These are phyloP conservation scores for Drosophila quinaria DNA, from an alignment of 2,888 invertebrate genomes.

Conservation along the genomic window DNA sequence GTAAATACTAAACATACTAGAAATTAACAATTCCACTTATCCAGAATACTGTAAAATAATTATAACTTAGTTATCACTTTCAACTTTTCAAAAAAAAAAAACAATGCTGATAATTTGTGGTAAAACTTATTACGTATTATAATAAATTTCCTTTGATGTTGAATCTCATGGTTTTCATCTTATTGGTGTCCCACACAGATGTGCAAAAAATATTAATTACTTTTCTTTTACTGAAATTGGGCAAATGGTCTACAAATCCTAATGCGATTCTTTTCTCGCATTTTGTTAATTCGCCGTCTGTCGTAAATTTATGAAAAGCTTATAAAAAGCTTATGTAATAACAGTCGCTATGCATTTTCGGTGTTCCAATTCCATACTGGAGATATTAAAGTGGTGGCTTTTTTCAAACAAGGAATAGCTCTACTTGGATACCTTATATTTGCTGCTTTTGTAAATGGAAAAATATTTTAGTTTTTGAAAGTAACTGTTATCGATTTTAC, in stretches of 20 bases:
- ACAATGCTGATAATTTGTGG: slow-evolving; percentile 37
- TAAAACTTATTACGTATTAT: slow-evolving; percentile 37
- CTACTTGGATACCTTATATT: too few relatives aligned
- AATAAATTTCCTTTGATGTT: slow-evolving; percentile 57
- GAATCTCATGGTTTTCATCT: slow-evolving; percentile 1
- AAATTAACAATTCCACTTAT: slow-evolving; percentile 50
- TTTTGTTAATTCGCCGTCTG: neutral
- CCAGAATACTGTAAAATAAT: slow-evolving; percentile 46
- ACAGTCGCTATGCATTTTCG: too few relatives aligned
- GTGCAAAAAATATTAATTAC: neutral
- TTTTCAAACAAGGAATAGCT: too few relatives aligned
- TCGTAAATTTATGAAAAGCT: too few relatives aligned
- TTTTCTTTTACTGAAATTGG: too few relatives aligned
- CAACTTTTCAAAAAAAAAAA: slow-evolving; percentile 31
- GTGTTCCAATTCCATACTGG: too few relatives aligned
- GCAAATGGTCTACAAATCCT: too few relatives aligned
- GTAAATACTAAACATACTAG: slow-evolving; percentile 47
- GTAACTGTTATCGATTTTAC: neutral
- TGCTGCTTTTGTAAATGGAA: too few relatives aligned
- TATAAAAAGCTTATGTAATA: too few relatives aligned
- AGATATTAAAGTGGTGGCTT: too few relatives aligned
- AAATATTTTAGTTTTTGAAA: too few relatives aligned
- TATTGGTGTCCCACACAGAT: neutral
- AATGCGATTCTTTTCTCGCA: too few relatives aligned
- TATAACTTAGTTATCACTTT: slow-evolving; percentile 44